phyloP scores from a whole-genome alignment of 1,140 invertebrate genomes.

The Ips nitidus region DNA sequence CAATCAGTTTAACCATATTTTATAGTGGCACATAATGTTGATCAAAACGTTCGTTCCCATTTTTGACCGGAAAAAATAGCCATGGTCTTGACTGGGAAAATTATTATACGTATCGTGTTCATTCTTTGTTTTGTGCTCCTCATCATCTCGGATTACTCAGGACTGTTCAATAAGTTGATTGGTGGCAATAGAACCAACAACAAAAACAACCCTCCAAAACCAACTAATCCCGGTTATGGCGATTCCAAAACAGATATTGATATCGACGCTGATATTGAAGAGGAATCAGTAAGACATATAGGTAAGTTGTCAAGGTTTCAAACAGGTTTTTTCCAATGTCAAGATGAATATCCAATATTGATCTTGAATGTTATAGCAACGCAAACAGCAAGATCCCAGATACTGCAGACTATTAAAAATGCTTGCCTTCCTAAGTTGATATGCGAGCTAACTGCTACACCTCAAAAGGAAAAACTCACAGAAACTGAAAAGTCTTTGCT shows the following conservation, averaged over 20 bases:
- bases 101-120: constrained; percentile 47
- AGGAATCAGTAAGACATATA: constrained; percentile 48
- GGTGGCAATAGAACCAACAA: constrained; percentile 42
- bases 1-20: constrained; percentile 35
- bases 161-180: constrained; percentile 47
- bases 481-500: constrained; percentile 72
- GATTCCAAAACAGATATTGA: constrained; percentile 50
- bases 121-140: constrained; percentile 47
- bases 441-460: constrained; percentile 70
- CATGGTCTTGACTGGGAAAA: constrained; percentile 47
- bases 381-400: constrained; percentile 45
- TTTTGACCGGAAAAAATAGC: constrained; percentile 13
- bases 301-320: constrained; percentile 30
- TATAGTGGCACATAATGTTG: constrained; percentile 23
- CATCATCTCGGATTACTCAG: constrained; percentile 48
- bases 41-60: constrained; percentile 14
- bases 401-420: constrained; percentile 51
- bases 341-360: no score
- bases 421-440: constrained; percentile 74
- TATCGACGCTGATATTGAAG: constrained; percentile 52
- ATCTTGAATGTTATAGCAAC: constrained; percentile 34
- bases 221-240: constrained; percentile 51
- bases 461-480: constrained; percentile 65
- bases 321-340: not conserved
- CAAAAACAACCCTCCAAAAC: constrained; percentile 38